phyloP scores from a whole-genome alignment of 2,888 invertebrate genomes.

The Nymphalis c-album region DNA sequence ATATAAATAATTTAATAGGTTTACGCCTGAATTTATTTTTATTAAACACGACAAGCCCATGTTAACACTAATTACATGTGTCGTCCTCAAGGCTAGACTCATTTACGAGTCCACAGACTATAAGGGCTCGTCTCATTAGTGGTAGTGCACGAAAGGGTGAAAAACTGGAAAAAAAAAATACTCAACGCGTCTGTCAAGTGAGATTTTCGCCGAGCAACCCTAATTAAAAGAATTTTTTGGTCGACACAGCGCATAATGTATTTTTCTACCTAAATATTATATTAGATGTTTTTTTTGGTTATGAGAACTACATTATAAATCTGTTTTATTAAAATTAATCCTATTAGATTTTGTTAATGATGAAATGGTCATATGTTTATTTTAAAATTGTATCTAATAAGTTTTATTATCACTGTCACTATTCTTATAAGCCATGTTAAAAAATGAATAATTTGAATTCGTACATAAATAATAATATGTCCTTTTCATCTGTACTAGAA shows the following conservation, averaged over 20 bases:
- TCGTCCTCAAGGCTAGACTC: slow-evolving; percentile 39
- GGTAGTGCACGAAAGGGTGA: slow-evolving; percentile 47
- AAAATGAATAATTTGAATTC: no score
- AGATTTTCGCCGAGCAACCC: slow-evolving; percentile 46
- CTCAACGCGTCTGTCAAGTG: slow-evolving; percentile 42
- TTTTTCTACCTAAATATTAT: slow-evolving; percentile 27
- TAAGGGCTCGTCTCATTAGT: slow-evolving; percentile 71
- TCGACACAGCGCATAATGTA: slow-evolving; percentile 43
- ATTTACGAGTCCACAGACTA: slow-evolving; percentile 42
- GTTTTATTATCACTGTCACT: no score
- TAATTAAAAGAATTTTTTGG: slow-evolving; percentile 66
- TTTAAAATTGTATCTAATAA: no score
- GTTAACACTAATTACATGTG: slow-evolving; percentile 42
- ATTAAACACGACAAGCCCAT: slow-evolving; percentile 30
- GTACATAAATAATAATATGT: no score
- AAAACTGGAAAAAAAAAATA: slow-evolving; percentile 37
- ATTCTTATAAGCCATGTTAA: no score
- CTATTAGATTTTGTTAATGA: background rate
- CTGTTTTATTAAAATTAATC: background rate
- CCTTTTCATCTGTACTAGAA: no score
- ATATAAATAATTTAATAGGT: slow-evolving; percentile 8
- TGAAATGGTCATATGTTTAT: no score
- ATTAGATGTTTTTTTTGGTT: slow-evolving; percentile 15
- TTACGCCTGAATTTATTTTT: slow-evolving; percentile 22
- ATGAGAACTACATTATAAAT: background rate